phyloP scores from a whole-genome alignment of 2,797 vertebrate species.

The Staurois parvus region DNA sequence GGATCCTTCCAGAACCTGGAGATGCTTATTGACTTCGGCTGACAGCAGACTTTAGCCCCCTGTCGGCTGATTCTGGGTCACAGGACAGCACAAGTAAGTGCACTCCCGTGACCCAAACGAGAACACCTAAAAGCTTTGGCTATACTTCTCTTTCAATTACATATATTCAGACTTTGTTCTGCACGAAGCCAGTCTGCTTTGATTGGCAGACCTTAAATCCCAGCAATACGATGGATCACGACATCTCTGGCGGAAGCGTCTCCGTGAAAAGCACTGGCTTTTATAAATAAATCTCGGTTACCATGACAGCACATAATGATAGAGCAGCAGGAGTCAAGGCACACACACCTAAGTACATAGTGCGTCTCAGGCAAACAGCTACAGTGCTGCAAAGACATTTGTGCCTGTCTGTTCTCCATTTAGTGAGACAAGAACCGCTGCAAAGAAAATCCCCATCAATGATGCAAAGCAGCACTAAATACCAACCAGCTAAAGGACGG shows the following conservation, averaged over 20 bases:
- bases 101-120: no score
- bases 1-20: no score
- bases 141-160: neutral
- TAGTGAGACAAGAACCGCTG: no score
- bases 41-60: no score
- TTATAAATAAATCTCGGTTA: slow-evolving; percentile 43
- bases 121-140: no score
- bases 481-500: no score
- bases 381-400: neutral
- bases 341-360: slow-evolving; percentile 10
- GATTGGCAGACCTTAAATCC: slow-evolving; percentile 2
- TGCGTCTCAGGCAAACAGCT: neutral
- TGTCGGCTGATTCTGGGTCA: no score
- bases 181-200: neutral
- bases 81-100: no score
- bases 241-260: slow-evolving; percentile 3
- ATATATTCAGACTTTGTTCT: neutral
- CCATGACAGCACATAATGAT: slow-evolving; percentile 26
- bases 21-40: no score
- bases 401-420: neutral
- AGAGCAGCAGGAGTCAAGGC: neutral
- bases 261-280: slow-evolving; percentile 5
- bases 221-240: neutral
- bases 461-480: no score
- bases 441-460: neutral